These are phyloP conservation scores for Hystrix brachyura DNA, from an alignment of 2,113 vertebrate genomes.

Conservation along the genomic window DNA sequence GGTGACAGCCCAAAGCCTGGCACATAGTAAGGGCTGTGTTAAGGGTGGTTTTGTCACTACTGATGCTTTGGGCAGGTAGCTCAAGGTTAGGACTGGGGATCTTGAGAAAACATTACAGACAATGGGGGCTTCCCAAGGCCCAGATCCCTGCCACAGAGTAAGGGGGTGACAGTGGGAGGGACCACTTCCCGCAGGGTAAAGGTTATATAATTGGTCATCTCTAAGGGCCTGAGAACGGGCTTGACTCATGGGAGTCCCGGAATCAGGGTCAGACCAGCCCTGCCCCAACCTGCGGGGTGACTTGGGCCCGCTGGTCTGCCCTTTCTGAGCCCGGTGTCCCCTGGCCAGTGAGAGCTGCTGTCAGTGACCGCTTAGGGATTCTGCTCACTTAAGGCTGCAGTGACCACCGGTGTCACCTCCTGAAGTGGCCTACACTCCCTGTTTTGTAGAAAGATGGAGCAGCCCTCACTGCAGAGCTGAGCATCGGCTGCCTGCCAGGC, in stretches of 20 bases:
- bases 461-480: background rate
- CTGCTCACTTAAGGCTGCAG: background rate
- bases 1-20: background rate
- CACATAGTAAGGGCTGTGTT: background rate
- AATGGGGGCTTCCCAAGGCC: background rate
- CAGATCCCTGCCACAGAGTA: background rate
- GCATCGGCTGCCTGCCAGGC: background rate
- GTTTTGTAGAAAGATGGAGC: background rate
- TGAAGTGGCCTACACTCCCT: background rate
- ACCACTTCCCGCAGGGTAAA: background rate
- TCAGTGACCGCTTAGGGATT: background rate
- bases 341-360: background rate
- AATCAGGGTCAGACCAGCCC: background rate
- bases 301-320: background rate
- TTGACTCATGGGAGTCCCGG: background rate
- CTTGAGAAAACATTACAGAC: constrained; percentile 1
- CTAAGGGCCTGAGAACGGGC: background rate
- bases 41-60: background rate
- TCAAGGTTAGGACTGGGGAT: background rate
- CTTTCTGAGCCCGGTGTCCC: constrained; percentile 21
- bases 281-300: background rate
- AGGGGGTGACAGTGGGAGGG: background rate
- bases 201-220: background rate
- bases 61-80: background rate
- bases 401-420: background rate